phyloP scores from a whole-genome alignment of 2,888 invertebrate species.

The Anagyrus pseudococci region DNA sequence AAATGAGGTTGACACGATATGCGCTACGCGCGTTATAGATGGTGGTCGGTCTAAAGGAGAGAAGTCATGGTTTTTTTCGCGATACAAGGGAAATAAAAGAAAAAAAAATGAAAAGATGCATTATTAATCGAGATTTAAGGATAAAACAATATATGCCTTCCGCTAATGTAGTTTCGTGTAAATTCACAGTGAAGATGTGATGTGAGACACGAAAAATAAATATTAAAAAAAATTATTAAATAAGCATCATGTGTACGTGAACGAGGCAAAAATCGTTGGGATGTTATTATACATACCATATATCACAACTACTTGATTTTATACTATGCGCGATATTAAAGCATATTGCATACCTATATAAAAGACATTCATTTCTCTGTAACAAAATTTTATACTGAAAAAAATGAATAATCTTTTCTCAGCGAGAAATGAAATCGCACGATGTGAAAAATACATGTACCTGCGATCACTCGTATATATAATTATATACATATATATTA shows the following conservation, averaged over 20 bases:
- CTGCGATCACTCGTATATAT: conserved; percentile 22
- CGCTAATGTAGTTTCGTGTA: conserved; percentile 36
- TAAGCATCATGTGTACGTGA: conserved; percentile 13
- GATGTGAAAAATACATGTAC: conserved; percentile 15
- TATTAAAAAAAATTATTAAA: conserved; percentile 13
- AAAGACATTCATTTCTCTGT: background rate
- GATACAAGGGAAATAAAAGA: background rate
- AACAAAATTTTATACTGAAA: background rate
- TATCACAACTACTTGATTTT: no score
- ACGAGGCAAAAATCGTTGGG: conserved; percentile 15
- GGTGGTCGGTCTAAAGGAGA: conserved; percentile 5
- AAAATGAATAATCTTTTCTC: background rate
- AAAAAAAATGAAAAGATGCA: background rate
- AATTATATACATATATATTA: background rate
- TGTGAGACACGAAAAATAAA: conserved; percentile 5
- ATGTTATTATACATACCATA: conserved; percentile 26
- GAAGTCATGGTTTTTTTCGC: background rate
- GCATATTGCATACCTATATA: conserved; percentile 14
- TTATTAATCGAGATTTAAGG: conserved; percentile 25
- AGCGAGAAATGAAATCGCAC: background rate
- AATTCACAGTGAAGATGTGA: conserved; percentile 26
- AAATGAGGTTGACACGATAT: conserved; percentile 1
- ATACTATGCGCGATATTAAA: no score
- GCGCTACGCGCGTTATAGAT: background rate
- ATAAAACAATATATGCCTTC: conserved; percentile 37